These are phyloP conservation scores for Wasmannia auropunctata DNA, from an alignment of 1,140 invertebrate species.

Conservation along the genomic window DNA sequence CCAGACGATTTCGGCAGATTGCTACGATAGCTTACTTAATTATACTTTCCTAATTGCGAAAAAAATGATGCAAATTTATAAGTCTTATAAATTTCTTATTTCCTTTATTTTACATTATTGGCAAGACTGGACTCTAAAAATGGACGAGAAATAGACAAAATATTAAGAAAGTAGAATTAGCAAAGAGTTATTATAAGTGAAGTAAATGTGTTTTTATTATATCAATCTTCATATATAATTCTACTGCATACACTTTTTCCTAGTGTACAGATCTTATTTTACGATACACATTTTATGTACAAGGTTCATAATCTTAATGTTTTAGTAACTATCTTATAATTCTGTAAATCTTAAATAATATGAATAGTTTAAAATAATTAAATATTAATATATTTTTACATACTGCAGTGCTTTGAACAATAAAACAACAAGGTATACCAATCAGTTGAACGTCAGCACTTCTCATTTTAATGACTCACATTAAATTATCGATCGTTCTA, in stretches of 20 bases:
- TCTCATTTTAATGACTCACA: slow-evolving; percentile 49
- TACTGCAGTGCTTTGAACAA: background rate
- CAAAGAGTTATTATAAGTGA: background rate
- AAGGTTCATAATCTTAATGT: background rate
- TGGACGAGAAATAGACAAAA: background rate
- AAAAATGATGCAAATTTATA: background rate
- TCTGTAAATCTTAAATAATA: background rate
- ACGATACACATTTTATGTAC: background rate
- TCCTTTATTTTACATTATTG: background rate
- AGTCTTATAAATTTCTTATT: background rate
- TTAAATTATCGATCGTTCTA: slow-evolving; percentile 59
- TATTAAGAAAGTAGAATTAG: background rate
- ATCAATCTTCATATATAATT: background rate
- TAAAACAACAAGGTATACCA: background rate
- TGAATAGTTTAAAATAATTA: background rate
- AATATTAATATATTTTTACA: background rate
- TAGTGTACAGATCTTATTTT: background rate
- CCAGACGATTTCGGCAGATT: background rate
- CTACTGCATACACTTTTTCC: background rate
- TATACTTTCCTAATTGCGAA: background rate
- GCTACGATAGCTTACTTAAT: background rate
- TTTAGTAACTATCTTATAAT: background rate
- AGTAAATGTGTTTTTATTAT: background rate
- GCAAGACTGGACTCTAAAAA: background rate
- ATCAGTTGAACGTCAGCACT: background rate